Base-by-base conservation (phyloP, 2,797 vertebrate species). In the Eulemur mongoz region DNA sequence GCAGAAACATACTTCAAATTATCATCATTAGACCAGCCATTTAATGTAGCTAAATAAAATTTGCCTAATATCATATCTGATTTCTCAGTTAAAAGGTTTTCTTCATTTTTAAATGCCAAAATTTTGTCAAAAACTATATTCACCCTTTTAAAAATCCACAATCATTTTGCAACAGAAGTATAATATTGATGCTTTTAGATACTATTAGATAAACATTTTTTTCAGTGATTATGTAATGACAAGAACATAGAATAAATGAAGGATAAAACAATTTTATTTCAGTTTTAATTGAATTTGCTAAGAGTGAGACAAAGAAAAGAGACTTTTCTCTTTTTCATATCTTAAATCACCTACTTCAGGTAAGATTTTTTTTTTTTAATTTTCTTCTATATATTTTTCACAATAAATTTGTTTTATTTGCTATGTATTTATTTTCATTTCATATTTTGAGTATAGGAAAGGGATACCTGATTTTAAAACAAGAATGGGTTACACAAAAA, bases 231-330 rank as follows among this genome's bases (percentile, higher is more conserved):
- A 50, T 4, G 1, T 52, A 91, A 52, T 75, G 7, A 48, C 3
- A 38, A 18, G 14, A 57, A 89, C n/a, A 57, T 23, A 84, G 45
- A 84, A 45, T 50, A 93, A 81, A 27, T 78, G 7, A 95, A 73
- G 38, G 17, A 30, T 20, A 73, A 75, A 38, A 43, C 1, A 30
- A 54, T 65, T 88, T 94, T 40, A 69, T 85, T 89, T 7, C 50
- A 17, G 8, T 84, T 96, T 78, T 82, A 82, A 93, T 12, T 88
- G 30, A 67, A 76, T 78, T 78, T 72, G 5, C 57, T 32, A 50
- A 80, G 27, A 57, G 3, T n/a, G 87, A 93, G n/a, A 96, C 91
- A 97, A 96, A 97, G 93, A 91, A 93, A 91, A 85, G 9, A 91
- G 23, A n/a, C 9, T 63, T 94, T 57, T 69, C 25, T 32, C 35